Conservation (phyloP, 2,797 vertebrate genomes). For the Decapterus maruadsi region DNA sequence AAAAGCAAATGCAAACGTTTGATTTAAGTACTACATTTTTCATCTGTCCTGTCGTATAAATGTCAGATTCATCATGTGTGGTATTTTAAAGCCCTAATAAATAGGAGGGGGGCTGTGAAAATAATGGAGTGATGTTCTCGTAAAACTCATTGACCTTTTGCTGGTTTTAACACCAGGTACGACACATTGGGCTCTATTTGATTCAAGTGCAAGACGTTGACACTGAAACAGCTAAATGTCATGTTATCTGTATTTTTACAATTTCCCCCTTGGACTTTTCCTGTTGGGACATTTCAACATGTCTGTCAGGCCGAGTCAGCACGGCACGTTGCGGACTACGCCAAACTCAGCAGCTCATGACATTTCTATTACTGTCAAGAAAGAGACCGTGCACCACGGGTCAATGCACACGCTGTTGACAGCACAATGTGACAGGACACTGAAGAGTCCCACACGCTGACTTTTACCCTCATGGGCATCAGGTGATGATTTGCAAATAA, state of each 20-base stretch:
- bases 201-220: background rate
- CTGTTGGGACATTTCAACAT: background rate
- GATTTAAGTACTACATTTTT: too few species aligned
- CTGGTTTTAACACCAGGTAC: background rate
- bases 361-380: background rate
- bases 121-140: background rate
- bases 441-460: slow-evolving; percentile 3
- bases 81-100: background rate
- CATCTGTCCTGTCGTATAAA: too few species aligned
- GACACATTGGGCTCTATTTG: background rate
- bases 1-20: too few species aligned
- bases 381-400: too few species aligned
- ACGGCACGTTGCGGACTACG: background rate
- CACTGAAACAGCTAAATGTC: background rate
- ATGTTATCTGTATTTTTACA: background rate
- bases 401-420: slow-evolving; percentile 17
- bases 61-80: too few species aligned
- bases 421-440: slow-evolving; percentile 29
- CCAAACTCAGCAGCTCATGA: background rate
- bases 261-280: background rate
- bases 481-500: slow-evolving; percentile 48
- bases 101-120: background rate
- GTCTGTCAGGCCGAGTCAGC: background rate
- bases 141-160: background rate
- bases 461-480: slow-evolving; percentile 11